Evolutionary conservation across 1,140 invertebrate genomes (phyloP), one percentile per base, ranked within the genome.

Genomic region (Pseudomyrmex pallidus): DNA sequence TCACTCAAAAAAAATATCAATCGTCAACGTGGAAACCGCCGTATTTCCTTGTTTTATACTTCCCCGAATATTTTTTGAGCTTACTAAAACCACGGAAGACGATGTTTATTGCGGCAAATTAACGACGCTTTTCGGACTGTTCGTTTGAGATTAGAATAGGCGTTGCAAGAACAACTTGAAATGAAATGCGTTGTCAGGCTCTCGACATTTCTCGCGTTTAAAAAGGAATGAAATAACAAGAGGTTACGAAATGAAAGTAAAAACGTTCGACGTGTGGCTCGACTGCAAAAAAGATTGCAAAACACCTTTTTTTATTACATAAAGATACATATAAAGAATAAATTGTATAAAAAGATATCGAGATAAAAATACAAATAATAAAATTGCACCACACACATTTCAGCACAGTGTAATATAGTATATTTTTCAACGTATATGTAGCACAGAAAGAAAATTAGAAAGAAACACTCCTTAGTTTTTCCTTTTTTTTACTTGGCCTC

Each of bases 51-150:
- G 17, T 74, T 85, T 68, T 73, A 70, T 35, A 35, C 35, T 67
- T 73, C 54, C 2, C 70, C 57, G 22, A 82, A 35, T 35, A 85
- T 74, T 15, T 74, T 15, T 74, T 52, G 22, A 77, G 66, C 52
- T 56, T 59, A 74, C 48, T 74, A 63, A 62, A 78, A 80, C 59
- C n/a, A 48, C 50, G 61, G 46, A 67, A 54, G 12, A 25, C 13
- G 74, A 72, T 54, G 50, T 82, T 87, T 87, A 85, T 82, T 80
- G 44, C n/a, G 12, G 52, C 22, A 20, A 35, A n/a, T 80, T 80
- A 82, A 85, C 54, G 74, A 72, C 10, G n/a, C 5, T 7, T 44
- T 59, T 67, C 57, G 25, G 83, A 66, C 59, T 50, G 20, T 68
- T 68, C 5, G 20, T 48, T 44, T 68, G 52, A 78, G 74, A 68